Evolutionary conservation across 2,797 vertebrate species (phyloP).

Genomic region (Epinephelus malabaricus): DNA sequence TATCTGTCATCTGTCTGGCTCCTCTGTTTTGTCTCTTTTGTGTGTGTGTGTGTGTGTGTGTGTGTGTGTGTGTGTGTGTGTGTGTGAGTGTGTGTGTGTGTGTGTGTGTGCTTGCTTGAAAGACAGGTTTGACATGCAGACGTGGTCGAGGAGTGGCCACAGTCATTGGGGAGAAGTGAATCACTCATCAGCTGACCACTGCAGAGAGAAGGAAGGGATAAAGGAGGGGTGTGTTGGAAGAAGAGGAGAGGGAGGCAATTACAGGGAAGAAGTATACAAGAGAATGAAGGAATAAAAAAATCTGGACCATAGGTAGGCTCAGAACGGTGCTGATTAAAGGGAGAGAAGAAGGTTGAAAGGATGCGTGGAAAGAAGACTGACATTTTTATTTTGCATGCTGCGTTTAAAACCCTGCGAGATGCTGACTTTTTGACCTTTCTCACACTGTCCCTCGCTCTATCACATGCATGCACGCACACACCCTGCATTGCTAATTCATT

Average conservation of each 20-base stretch:
- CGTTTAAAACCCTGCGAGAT: not conserved
- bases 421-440: not conserved
- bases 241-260: conserved; percentile 1
- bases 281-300: not conserved
- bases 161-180: conserved; percentile 41
- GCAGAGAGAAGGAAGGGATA: not conserved
- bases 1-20: conserved; percentile 35
- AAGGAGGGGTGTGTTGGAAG: not conserved
- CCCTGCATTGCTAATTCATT: conserved; percentile 8
- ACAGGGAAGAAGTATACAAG: not conserved
- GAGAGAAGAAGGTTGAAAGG: not conserved
- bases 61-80: conserved; percentile 3
- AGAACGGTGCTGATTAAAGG: conserved; percentile 9
- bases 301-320: not conserved
- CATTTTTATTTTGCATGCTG: not conserved
- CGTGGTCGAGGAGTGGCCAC: conserved; percentile 11
- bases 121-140: conserved; percentile 36
- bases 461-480: not conserved
- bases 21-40: not conserved
- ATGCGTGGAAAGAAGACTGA: not conserved
- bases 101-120: not conserved
- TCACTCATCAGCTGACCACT: conserved; percentile 46
- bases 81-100: conserved; percentile 6
- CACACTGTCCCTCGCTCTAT: not conserved
- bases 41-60: not conserved